Evolutionary conservation across 2,888 invertebrate species (phyloP).

Genomic region (Ctena decussata): DNA sequence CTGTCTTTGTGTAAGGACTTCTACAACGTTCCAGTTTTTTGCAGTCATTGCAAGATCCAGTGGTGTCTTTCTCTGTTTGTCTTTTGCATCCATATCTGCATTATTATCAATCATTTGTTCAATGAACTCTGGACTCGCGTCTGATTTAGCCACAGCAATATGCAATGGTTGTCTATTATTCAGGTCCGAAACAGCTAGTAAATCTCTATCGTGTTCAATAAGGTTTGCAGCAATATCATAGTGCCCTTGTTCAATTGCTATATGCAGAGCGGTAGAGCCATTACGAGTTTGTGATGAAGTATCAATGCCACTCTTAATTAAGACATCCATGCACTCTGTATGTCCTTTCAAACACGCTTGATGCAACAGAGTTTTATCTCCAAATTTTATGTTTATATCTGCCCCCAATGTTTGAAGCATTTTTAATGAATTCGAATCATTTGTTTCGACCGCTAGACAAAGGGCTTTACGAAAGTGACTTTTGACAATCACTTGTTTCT

Average conservation of each 20-base stretch:
- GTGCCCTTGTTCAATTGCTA: neutral
- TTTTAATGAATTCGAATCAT: neutral
- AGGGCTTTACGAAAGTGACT: neutral
- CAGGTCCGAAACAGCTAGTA: neutral
- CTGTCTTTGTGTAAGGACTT: neutral
- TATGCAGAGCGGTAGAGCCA: neutral
- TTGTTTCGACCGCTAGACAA: neutral
- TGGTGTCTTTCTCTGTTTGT: neutral
- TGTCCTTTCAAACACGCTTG: neutral
- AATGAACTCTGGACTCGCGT: neutral
- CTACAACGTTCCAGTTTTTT: neutral
- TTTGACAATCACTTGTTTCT: neutral
- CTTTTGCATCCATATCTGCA: neutral
- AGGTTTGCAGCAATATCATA: neutral
- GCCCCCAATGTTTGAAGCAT: neutral
- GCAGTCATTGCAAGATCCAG: neutral
- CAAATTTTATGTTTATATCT: neutral
- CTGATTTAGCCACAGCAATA: neutral
- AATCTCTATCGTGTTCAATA: neutral
- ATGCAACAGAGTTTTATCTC: neutral
- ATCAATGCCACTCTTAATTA: neutral
- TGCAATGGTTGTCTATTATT: neutral
- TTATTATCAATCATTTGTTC: neutral
- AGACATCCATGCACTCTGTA: neutral
- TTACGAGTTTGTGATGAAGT: neutral